phyloP scores from a whole-genome alignment of 92 coral and sea anemone species.

The Isaurus tuberculatus region DNA sequence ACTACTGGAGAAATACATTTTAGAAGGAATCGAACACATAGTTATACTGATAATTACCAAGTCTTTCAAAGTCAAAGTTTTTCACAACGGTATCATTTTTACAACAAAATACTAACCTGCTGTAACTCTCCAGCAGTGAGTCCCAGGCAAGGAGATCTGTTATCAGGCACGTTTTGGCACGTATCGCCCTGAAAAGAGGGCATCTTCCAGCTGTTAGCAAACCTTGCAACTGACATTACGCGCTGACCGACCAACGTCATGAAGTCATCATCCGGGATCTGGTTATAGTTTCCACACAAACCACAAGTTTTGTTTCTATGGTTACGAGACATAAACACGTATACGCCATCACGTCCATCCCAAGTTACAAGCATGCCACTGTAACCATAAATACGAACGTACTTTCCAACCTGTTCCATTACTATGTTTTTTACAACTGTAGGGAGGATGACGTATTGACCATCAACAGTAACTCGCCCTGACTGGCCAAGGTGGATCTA shows the following conservation, averaged over 20 bases:
- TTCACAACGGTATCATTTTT: background rate
- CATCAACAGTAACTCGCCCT: slow-evolving; percentile 69
- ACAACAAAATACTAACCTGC: slow-evolving; percentile 3
- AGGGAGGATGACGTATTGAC: slow-evolving; percentile 77
- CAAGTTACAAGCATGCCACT: slow-evolving; percentile 85
- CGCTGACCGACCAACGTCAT: slow-evolving; percentile 74
- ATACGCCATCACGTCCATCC: slow-evolving; percentile 84
- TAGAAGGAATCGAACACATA: too few relatives aligned
- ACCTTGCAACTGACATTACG: slow-evolving; percentile 78
- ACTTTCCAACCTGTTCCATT: slow-evolving; percentile 75
- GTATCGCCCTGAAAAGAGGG: slow-evolving; percentile 61
- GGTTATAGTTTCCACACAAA: slow-evolving; percentile 91
- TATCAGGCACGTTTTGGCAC: slow-evolving; percentile 70
- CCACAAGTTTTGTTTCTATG: slow-evolving; percentile 90
- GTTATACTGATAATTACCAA: too few relatives aligned
- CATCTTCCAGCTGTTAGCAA: slow-evolving; percentile 96
- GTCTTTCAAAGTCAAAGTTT: too few relatives aligned
- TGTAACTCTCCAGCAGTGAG: background rate
- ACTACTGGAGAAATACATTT: too few relatives aligned
- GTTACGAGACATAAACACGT: slow-evolving; percentile 75
- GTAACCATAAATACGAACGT: slow-evolving; percentile 81
- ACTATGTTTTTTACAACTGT: slow-evolving; percentile 78
- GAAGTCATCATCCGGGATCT: slow-evolving; percentile 79
- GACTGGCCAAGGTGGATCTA: slow-evolving; percentile 70
- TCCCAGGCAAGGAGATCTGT: slow-evolving; percentile 29